Conservation (phyloP, 2,113 vertebrate species). For the Pituophis catenifer region DNA sequence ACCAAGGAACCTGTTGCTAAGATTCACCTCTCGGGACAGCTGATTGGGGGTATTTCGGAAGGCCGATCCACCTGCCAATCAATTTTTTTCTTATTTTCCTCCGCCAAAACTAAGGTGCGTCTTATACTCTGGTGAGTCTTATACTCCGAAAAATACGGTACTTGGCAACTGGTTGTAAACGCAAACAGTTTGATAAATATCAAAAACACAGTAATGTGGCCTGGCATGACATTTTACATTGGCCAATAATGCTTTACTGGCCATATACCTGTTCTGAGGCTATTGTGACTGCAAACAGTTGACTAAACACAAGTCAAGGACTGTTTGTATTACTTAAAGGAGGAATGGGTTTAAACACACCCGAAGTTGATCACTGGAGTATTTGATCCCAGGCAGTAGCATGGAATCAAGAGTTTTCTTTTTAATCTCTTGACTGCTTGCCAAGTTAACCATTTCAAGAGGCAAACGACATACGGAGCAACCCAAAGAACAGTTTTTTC, state of each 20-base stretch:
- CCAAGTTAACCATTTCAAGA: neutral
- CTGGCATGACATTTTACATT: neutral
- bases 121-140: too few relatives aligned
- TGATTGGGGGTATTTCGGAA: too few relatives aligned
- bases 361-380: neutral
- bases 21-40: too few relatives aligned
- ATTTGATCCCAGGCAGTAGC: neutral
- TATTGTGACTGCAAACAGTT: neutral
- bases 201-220: neutral
- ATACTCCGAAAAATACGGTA: too few relatives aligned
- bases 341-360: neutral
- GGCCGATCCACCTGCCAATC: too few relatives aligned
- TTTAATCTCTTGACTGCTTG: neutral
- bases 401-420: neutral
- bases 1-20: too few relatives aligned
- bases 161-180: neutral
- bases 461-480: neutral
- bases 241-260: neutral
- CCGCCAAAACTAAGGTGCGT: too few relatives aligned
- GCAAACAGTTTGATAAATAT: neutral
- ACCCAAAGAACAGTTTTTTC: neutral
- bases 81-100: too few relatives aligned
- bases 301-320: neutral
- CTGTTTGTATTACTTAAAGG: neutral
- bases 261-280: neutral